A percentile compares a stretch with the other conserved stretches of the same genome.
Conservation (phyloP, 2,888 invertebrate species). For the Suillia variegata region DNA sequence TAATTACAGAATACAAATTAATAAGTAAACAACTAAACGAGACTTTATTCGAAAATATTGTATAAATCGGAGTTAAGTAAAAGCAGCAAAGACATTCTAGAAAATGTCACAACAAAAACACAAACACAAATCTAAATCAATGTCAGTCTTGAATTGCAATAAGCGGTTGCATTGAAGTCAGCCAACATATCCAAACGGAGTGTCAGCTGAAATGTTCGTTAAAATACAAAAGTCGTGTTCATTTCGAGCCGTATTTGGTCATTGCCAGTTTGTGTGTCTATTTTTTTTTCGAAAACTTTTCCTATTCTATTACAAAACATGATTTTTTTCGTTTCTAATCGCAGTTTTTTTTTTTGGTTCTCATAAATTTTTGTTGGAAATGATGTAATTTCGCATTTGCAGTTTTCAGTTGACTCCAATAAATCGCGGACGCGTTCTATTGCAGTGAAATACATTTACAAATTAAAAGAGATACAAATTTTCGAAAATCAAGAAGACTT, state of each 20-base stretch:
- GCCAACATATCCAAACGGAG: background rate
- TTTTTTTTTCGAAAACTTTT: no score
- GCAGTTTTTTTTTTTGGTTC: constrained; percentile 31
- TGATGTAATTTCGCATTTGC: constrained; percentile 25
- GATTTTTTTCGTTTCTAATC: no score
- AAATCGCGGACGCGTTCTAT: background rate
- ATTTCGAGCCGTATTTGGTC: background rate
- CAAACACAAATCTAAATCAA: background rate
- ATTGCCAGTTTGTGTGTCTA: background rate
- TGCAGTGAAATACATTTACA: background rate
- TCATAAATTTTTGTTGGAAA: constrained; percentile 36
- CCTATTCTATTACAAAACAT: no score
- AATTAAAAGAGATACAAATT: background rate
- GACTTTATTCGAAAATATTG: constrained; percentile 25
- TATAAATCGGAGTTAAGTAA: constrained; percentile 15
- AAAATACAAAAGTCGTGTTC: background rate
- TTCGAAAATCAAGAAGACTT: background rate
- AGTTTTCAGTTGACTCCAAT: background rate
- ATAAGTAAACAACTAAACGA: no score
- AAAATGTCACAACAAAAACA: constrained; percentile 36
- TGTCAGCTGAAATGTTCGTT: background rate
- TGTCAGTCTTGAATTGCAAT: background rate
- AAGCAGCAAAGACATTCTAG: constrained; percentile 28
- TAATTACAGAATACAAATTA: no score
- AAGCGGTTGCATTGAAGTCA: background rate